These are phyloP conservation scores for Danio aesculapii DNA, from an alignment of 2,797 vertebrate species.

Conservation along the genomic window DNA sequence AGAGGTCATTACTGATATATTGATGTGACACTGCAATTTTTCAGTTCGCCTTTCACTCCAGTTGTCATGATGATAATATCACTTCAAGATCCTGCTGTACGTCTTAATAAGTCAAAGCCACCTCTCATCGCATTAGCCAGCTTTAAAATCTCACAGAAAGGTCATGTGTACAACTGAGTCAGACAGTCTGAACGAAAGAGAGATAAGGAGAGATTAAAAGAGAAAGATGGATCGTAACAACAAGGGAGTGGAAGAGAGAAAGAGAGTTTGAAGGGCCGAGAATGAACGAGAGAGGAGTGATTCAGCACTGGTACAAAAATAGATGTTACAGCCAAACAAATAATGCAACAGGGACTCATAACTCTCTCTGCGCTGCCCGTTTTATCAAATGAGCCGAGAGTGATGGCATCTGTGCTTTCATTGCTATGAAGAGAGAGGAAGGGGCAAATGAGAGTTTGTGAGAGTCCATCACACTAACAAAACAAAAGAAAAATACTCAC, in stretches of 20 bases:
- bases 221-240: conserved; percentile 24
- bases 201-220: conserved; percentile 38
- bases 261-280: conserved; percentile 16
- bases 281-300: conserved; percentile 22
- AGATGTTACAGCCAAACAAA: conserved; percentile 36
- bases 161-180: conserved; percentile 9
- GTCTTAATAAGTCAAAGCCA: not conserved
- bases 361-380: conserved; percentile 16
- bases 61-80: not conserved
- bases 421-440: not conserved
- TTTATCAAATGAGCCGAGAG: conserved; percentile 38
- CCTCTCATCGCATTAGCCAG: not conserved
- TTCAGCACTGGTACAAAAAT: conserved; percentile 38
- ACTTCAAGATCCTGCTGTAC: not conserved
- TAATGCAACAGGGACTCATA: conserved; percentile 29
- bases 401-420: conserved; percentile 24
- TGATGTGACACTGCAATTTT: not conserved
- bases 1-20: too few species aligned
- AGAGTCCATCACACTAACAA: conserved; percentile 9
- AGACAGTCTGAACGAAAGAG: not conserved
- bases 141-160: conserved; percentile 16
- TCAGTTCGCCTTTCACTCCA: not conserved
- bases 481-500: not conserved
- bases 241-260: conserved; percentile 34
- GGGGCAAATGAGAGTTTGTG: conserved; percentile 3